These are phyloP conservation scores for Thera britannica DNA, from an alignment of 2,888 invertebrate species.

Conservation along the genomic window DNA sequence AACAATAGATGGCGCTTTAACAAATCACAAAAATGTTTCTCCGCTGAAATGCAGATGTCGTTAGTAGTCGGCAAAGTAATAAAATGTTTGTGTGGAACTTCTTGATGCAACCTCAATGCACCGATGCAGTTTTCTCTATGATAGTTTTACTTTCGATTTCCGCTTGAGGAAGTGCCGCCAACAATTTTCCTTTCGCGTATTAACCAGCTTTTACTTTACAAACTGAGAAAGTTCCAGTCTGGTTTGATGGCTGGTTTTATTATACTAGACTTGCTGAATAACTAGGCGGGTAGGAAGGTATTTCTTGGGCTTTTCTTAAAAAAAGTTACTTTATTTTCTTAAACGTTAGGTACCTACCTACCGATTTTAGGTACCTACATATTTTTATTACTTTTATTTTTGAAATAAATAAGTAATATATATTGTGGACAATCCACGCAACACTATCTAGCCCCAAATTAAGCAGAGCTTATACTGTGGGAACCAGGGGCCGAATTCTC, in stretches of 20 bases:
- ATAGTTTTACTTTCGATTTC: conserved; percentile 80
- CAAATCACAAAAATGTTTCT: conserved; percentile 41
- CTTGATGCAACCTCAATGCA: conserved; percentile 34
- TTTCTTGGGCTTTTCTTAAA: background rate
- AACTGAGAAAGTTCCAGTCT: conserved; percentile 57
- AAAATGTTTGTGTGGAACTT: background rate
- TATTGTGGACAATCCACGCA: no score
- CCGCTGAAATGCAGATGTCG: conserved; percentile 56
- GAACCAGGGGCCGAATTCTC: no score
- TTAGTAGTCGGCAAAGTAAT: conserved; percentile 32
- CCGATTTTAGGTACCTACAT: no score
- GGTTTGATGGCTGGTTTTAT: conserved; percentile 6
- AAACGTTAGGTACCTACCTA: no score
- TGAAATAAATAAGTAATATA: no score
- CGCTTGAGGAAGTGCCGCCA: conserved; percentile 75
- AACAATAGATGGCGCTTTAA: conserved; percentile 57
- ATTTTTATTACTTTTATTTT: no score
- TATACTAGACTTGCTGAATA: background rate
- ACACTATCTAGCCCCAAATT: no score
- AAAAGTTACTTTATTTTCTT: no score
- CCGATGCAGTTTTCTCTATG: conserved; percentile 74
- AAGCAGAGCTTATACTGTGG: no score
- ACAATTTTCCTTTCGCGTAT: conserved; percentile 77
- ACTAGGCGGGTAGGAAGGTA: background rate
- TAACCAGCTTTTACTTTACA: conserved; percentile 72